A percentile compares a stretch with the other conserved stretches of the same genome.
Evolutionary conservation across 2,888 invertebrate species (phyloP).

Genomic region (Oxystoma pomonae): DNA sequence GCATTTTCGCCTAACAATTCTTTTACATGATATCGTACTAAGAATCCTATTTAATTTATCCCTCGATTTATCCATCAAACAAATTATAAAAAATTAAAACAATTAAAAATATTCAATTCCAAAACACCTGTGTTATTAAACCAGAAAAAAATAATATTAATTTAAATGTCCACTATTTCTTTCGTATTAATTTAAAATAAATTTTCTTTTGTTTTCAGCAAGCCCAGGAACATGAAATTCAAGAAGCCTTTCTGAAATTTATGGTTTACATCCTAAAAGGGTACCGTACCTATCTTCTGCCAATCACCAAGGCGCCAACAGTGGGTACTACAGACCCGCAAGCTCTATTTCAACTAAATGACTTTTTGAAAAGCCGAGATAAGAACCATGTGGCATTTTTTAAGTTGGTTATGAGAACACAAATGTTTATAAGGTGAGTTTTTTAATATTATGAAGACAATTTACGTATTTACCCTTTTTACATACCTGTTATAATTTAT

Average conservation of each 20-base stretch:
- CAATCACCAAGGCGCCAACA: conserved; percentile 91
- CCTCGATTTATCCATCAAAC: too few species aligned
- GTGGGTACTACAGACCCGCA: conserved; percentile 93
- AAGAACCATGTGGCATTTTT: conserved; percentile 88
- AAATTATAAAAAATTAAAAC: too few species aligned
- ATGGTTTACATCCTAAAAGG: conserved; percentile 91
- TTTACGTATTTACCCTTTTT: too few species aligned
- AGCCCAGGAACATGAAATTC: conserved; percentile 87
- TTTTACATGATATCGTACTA: too few species aligned
- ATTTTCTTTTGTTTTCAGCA: conserved; percentile 52
- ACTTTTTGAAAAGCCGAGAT: conserved; percentile 84
- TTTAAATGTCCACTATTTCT: not conserved
- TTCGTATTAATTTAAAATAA: not conserved
- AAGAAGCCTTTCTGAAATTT: conserved; percentile 94
- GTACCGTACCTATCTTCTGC: conserved; percentile 81
- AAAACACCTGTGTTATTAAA: not conserved
- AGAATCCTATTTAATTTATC: too few species aligned
- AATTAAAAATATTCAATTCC: conserved; percentile 2
- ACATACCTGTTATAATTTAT: too few species aligned
- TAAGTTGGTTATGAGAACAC: conserved; percentile 83
- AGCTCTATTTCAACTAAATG: conserved; percentile 89
- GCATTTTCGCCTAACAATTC: too few species aligned
- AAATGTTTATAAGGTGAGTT: conserved; percentile 82
- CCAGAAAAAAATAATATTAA: not conserved
- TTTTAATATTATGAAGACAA: too few species aligned